Conservation (phyloP, 2,797 vertebrate species). For the Syndactyla subalaris region DNA sequence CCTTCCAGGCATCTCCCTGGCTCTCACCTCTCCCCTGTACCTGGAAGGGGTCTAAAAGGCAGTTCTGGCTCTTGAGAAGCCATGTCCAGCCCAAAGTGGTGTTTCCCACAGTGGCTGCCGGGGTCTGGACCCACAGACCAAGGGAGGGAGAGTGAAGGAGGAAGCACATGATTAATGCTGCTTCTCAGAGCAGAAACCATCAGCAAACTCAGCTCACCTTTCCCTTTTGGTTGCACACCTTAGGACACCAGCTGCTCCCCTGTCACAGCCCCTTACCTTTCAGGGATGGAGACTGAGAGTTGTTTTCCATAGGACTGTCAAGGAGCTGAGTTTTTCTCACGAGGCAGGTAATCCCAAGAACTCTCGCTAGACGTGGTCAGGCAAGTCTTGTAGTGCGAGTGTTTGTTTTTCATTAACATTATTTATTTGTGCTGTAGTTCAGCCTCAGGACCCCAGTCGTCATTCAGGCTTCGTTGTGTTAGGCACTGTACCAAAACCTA, state of each 20-base stretch:
- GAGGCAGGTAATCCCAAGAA: neutral
- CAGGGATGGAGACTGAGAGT: neutral
- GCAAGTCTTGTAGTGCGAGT: neutral
- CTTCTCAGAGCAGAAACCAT: neutral
- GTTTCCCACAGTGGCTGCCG: neutral
- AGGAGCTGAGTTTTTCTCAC: neutral
- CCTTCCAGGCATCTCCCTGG: neutral
- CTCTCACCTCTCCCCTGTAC: neutral
- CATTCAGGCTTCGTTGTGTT: neutral
- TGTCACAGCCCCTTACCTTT: neutral
- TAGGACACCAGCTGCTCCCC: neutral
- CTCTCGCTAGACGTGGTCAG: neutral
- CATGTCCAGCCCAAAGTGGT: neutral
- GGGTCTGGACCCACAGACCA: neutral
- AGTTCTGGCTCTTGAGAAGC: neutral
- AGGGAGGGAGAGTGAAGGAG: neutral
- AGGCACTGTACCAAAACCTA: neutral
- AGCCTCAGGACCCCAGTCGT: neutral
- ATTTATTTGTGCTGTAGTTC: slow-evolving; percentile 34
- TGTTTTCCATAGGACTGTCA: neutral
- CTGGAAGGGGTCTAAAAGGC: neutral
- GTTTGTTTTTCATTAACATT: neutral
- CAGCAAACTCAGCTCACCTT: neutral
- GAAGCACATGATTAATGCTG: neutral
- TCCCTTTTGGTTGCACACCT: neutral